Evolutionary conservation across 2,888 invertebrate genomes (phyloP).

Genomic region (Coenonympha glycerion): DNA sequence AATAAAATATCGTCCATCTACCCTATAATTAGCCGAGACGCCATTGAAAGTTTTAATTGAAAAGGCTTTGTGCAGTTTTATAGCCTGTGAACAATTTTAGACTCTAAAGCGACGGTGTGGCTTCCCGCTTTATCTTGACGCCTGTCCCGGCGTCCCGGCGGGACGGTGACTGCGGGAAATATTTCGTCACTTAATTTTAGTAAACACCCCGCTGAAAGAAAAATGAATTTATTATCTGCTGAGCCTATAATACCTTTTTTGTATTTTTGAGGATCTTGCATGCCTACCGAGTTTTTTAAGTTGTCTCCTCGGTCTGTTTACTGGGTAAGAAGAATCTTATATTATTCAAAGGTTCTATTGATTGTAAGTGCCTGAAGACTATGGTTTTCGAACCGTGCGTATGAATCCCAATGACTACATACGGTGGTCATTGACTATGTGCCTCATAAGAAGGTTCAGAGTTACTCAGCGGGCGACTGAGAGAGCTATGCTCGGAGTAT

Average conservation of each 20-base stretch:
- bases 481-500: too few species aligned
- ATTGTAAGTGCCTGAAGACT: too few species aligned
- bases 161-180: conserved; percentile 17
- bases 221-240: conserved; percentile 7
- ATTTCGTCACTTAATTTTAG: conserved; percentile 13
- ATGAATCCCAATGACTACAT: too few species aligned
- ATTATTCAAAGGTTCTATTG: too few species aligned
- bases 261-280: too few species aligned
- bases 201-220: conserved; percentile 6
- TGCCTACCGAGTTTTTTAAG: too few species aligned
- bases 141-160: conserved; percentile 8
- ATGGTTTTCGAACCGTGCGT: too few species aligned
- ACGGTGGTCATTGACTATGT: too few species aligned
- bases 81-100: conserved; percentile 63
- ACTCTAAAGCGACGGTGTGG: conserved; percentile 45
- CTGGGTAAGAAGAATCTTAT: too few species aligned
- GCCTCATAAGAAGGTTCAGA: too few species aligned
- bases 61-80: conserved; percentile 72
- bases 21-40: conserved; percentile 66
- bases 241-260: neutral
- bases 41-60: conserved; percentile 75
- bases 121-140: conserved; percentile 45
- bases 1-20: conserved; percentile 29
- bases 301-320: too few species aligned
- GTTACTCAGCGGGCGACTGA: too few species aligned